Percentiles rank a stretch among this genome's conserved stretches.
These are phyloP conservation scores for Strix aluco DNA, from an alignment of 2,113 vertebrate species.

Conservation along the genomic window DNA sequence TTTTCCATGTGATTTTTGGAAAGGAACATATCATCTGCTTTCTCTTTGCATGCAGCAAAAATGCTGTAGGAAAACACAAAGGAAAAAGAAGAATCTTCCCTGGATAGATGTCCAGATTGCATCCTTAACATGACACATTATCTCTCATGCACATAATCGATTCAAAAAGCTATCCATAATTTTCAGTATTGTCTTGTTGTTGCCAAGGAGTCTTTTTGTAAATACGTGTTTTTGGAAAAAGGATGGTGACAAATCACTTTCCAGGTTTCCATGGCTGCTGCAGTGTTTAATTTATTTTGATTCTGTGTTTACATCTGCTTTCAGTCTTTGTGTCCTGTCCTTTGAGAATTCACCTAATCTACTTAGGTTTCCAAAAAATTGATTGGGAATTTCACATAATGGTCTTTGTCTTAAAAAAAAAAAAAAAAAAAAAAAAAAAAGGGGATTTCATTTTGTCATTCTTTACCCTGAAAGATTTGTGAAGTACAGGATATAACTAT, in stretches of 20 bases:
- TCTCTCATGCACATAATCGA: neutral
- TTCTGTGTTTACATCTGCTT: constrained; percentile 4
- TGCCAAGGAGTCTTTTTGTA: neutral
- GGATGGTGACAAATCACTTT: neutral
- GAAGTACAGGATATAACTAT: neutral
- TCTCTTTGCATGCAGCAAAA: neutral
- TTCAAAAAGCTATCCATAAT: neutral
- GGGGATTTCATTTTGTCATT: neutral
- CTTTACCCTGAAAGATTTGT: neutral
- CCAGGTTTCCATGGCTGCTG: neutral
- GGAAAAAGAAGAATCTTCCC: neutral
- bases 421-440: too few species aligned
- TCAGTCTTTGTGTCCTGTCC: neutral
- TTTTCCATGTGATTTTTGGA: neutral
- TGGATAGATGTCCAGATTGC: neutral
- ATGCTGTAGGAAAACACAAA: neutral
- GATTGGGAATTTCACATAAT: neutral
- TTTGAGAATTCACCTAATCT: neutral
- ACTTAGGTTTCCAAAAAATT: neutral
- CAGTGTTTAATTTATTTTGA: neutral
- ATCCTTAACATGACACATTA: neutral
- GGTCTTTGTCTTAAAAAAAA: neutral
- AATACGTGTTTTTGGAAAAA: neutral
- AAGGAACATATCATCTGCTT: neutral
- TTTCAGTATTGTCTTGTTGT: neutral